Evolutionary conservation across 2,888 invertebrate species (phyloP).

Genomic region (Carcina quercana): DNA sequence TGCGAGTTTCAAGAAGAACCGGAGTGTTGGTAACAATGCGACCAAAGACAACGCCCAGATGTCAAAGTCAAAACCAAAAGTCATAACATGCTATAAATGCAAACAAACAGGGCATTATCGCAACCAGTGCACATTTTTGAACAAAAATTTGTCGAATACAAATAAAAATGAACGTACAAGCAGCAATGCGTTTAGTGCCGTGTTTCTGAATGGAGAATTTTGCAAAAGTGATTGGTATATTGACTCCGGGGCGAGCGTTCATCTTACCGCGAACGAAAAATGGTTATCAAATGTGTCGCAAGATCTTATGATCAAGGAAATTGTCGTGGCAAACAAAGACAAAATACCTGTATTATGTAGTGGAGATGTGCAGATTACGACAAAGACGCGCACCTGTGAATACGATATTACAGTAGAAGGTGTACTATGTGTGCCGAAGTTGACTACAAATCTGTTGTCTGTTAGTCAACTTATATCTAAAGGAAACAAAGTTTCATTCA

Average conservation of each 20-base stretch:
- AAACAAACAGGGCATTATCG: conserved; percentile 20
- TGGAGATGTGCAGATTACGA: conserved; percentile 15
- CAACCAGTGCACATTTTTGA: conserved; percentile 16
- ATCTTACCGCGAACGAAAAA: conserved; percentile 18
- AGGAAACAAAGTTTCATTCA: conserved; percentile 13
- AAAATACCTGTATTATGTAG: conserved; percentile 14
- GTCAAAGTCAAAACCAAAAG: conserved; percentile 14
- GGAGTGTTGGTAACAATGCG: neutral
- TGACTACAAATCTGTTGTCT: conserved; percentile 16
- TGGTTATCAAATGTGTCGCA: conserved; percentile 9
- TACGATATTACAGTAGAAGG: conserved; percentile 12
- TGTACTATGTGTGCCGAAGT: conserved; percentile 20
- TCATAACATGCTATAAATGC: conserved; percentile 18
- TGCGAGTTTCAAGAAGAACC: neutral
- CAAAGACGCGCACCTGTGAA: conserved; percentile 6
- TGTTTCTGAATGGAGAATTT: too few relatives aligned
- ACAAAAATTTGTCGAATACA: conserved; percentile 12
- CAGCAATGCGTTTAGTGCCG: conserved; percentile 18
- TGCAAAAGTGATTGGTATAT: conserved; percentile 19
- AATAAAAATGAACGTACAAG: too few relatives aligned
- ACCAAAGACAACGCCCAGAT: neutral
- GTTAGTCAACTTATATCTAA: conserved; percentile 19
- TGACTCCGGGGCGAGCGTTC: conserved; percentile 16
- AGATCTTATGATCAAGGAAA: conserved; percentile 8
- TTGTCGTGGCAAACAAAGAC: conserved; percentile 16